phyloP scores from a whole-genome alignment of 1,140 invertebrate genomes.

The Drosophila subpulchrella region DNA sequence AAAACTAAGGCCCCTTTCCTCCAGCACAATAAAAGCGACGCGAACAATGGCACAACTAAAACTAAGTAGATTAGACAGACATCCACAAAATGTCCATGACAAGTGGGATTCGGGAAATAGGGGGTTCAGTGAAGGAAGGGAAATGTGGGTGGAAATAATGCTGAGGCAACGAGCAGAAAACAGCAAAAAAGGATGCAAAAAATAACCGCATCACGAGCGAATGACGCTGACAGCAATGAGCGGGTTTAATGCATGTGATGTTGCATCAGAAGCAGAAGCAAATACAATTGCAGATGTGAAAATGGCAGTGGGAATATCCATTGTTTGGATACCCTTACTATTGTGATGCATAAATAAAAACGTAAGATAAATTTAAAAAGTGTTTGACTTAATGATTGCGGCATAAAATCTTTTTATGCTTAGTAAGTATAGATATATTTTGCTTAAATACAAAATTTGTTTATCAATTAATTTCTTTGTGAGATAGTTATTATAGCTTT shows the following conservation, averaged over 20 bases:
- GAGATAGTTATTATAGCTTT: too few relatives aligned
- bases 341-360: too few relatives aligned
- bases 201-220: constrained; percentile 66
- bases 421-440: too few relatives aligned
- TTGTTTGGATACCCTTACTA: neutral
- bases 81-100: constrained; percentile 50
- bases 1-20: constrained; percentile 19
- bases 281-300: constrained; percentile 12
- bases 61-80: constrained; percentile 55
- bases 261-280: constrained; percentile 41
- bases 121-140: neutral
- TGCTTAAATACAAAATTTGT: too few relatives aligned
- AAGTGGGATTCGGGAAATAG: constrained; percentile 11
- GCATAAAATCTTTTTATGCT: too few relatives aligned
- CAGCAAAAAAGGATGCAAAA: constrained; percentile 34
- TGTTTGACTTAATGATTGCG: too few relatives aligned
- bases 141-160: constrained; percentile 13
- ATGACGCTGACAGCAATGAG: constrained; percentile 75
- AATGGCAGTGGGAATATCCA: neutral
- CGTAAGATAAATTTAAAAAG: too few relatives aligned
- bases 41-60: constrained; percentile 44
- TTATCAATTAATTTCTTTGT: too few relatives aligned
- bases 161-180: constrained; percentile 24
- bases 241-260: constrained; percentile 77
- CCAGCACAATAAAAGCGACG: constrained; percentile 11